These are phyloP conservation scores for Bungarus multicinctus DNA, from an alignment of 2,113 vertebrate genomes.

Conservation along the genomic window DNA sequence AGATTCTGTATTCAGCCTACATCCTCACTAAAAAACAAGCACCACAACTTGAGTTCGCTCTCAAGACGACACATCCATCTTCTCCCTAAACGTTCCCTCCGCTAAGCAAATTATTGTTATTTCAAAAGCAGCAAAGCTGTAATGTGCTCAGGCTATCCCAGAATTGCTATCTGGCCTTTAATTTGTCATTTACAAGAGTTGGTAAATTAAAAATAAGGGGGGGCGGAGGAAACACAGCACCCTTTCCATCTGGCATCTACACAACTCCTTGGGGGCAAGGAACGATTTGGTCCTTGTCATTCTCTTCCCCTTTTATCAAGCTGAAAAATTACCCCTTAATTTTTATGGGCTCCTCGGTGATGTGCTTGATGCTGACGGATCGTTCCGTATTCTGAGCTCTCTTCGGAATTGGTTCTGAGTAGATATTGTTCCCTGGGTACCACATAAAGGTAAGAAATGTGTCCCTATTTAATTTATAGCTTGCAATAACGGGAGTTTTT, in stretches of 20 bases:
- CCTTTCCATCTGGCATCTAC: conserved; percentile 2
- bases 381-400: conserved; percentile 11
- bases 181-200: conserved; percentile 60
- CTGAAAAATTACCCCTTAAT: conserved; percentile 57
- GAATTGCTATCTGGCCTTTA: conserved; percentile 46
- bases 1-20: background rate
- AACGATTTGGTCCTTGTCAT: conserved; percentile 41
- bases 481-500: conserved; percentile 59
- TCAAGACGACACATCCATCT: background rate
- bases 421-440: conserved; percentile 55
- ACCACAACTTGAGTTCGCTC: background rate
- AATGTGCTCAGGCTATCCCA: conserved; percentile 42
- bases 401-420: rapidly evolving
- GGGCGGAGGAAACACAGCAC: conserved; percentile 48
- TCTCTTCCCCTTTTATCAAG: conserved; percentile 48
- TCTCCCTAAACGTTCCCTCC: background rate
- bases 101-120: conserved; percentile 47
- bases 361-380: conserved; percentile 23
- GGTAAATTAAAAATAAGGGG: conserved; percentile 59
- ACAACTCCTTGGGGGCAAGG: conserved; percentile 46
- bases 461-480: conserved; percentile 62
- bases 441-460: conserved; percentile 49
- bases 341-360: conserved; percentile 43
- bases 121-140: conserved; percentile 46
- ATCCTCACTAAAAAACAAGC: background rate